Conservation (phyloP, 2,888 invertebrate species). For the Camptogramma bilineatum region DNA sequence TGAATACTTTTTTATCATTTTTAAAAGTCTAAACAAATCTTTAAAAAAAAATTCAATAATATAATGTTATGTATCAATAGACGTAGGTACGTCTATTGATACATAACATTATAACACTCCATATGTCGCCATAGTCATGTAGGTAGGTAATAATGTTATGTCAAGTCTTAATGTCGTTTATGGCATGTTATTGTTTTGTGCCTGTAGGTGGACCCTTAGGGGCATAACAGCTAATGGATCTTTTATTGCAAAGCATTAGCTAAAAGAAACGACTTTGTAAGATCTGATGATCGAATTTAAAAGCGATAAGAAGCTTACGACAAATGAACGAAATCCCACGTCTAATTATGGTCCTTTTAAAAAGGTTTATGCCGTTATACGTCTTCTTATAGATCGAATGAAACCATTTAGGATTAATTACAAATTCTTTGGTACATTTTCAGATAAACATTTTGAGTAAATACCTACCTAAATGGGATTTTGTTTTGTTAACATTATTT, state of each 20-base stretch:
- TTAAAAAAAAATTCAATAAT: no score
- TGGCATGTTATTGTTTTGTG: background rate
- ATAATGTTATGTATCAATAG: no score
- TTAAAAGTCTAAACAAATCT: no score
- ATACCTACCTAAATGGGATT: no score
- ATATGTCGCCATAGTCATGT: no score
- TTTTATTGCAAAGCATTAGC: background rate
- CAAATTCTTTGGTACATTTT: conserved; percentile 1
- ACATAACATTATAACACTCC: no score
- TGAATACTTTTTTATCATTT: no score
- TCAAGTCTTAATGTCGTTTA: background rate
- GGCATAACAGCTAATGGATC: conserved; percentile 4
- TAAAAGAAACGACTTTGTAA: conserved; percentile 6
- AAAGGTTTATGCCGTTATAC: conserved; percentile 2
- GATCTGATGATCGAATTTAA: conserved; percentile 14
- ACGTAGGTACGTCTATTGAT: no score
- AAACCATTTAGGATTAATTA: conserved; percentile 19
- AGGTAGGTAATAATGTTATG: background rate
- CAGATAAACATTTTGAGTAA: conserved; percentile 1
- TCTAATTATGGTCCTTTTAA: conserved; percentile 4
- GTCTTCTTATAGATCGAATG: background rate
- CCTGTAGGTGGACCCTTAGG: background rate
- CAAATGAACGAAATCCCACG: conserved; percentile 7
- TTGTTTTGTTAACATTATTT: no score
- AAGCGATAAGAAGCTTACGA: conserved; percentile 14